These are phyloP conservation scores for Simalia tracyae DNA, from an alignment of 2,797 vertebrate genomes.

Conservation along the genomic window DNA sequence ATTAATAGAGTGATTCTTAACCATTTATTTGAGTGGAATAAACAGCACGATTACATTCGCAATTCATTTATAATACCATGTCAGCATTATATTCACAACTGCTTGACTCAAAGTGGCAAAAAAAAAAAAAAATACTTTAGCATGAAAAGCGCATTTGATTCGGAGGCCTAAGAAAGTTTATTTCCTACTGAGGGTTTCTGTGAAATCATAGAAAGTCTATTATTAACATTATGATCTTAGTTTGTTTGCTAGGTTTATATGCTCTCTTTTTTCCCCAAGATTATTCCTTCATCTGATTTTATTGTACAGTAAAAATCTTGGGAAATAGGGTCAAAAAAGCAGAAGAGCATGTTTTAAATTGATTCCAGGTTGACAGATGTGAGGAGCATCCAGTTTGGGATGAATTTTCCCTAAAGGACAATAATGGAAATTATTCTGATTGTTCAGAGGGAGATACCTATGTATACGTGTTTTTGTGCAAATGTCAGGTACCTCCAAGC, in stretches of 20 bases:
- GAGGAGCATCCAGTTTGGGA: neutral
- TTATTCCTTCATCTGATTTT: neutral
- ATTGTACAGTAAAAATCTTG: neutral
- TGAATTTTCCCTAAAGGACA: neutral
- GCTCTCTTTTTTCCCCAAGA: neutral
- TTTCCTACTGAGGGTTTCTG: neutral
- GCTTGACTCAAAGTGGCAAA: neutral
- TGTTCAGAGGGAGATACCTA: neutral
- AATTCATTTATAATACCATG: neutral
- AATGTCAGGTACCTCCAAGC: neutral
- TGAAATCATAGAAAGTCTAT: neutral
- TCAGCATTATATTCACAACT: conserved; percentile 8
- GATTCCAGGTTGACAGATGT: neutral
- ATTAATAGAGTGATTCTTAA: neutral
- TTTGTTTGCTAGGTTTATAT: neutral
- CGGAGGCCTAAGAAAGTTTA: neutral
- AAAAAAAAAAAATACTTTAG: neutral
- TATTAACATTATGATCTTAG: neutral
- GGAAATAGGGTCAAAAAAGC: neutral
- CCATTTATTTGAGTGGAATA: conserved; percentile 13
- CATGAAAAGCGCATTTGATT: neutral
- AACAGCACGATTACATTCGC: neutral
- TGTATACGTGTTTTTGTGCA: neutral
- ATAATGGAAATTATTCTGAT: neutral
- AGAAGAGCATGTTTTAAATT: neutral